Evolutionary conservation across 2,797 vertebrate genomes (phyloP).

Genomic region (Urocyon cinereoargenteus): DNA sequence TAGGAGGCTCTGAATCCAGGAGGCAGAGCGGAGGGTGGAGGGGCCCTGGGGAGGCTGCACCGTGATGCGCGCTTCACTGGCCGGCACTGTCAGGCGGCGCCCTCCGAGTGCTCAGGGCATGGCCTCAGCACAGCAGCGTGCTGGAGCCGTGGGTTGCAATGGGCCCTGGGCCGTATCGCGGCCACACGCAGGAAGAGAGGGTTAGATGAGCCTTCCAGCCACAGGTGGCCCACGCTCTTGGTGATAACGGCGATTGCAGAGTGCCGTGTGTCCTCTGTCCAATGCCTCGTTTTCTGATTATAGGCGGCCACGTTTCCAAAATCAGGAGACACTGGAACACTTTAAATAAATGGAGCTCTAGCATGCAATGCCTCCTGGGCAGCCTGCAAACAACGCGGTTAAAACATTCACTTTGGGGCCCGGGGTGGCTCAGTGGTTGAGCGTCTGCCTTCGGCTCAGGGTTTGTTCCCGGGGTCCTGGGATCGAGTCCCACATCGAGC

Average conservation of each 20-base stretch:
- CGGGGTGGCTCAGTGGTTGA: too few relatives aligned
- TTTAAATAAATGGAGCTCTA: not conserved
- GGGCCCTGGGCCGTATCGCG: accelerated
- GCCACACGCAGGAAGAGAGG: accelerated
- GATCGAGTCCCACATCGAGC: too few relatives aligned
- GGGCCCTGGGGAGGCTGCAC: accelerated
- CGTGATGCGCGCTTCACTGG: accelerated
- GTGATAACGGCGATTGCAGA: accelerated
- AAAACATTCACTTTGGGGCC: too few relatives aligned
- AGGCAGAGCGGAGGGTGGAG: too few relatives aligned
- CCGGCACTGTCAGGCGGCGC: accelerated
- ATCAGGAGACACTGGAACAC: not conserved
- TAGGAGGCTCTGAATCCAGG: not conserved
- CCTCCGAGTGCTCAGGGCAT: accelerated
- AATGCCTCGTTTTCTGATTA: accelerated
- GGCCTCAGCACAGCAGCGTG: not conserved
- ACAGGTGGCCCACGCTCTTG: accelerated
- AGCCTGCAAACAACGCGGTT: too few relatives aligned
- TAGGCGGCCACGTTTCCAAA: not conserved
- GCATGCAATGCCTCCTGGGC: not conserved
- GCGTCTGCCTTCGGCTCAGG: too few relatives aligned
- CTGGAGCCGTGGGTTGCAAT: not conserved
- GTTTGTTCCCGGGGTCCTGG: too few relatives aligned
- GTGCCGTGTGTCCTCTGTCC: accelerated
- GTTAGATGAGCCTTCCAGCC: not conserved